Evolutionary conservation across 2,113 vertebrate species (phyloP).

Genomic region (human (Homo sapiens)): DNA sequence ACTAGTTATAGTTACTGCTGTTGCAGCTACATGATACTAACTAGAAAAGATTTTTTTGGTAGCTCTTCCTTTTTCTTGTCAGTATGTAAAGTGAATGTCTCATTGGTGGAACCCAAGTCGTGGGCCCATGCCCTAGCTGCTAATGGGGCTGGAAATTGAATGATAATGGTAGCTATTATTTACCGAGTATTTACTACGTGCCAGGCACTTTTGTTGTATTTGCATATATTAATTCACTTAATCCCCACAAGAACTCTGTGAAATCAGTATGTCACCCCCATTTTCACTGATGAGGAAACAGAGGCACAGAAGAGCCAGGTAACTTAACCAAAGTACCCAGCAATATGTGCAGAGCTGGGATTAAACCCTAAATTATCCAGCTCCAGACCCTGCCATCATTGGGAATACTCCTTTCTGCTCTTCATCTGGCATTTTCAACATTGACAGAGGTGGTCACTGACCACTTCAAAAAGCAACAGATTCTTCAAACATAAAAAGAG

Average conservation of each 20-base stretch:
- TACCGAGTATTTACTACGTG: not conserved
- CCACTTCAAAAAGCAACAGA: not conserved
- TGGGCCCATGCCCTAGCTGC: not conserved
- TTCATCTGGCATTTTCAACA: not conserved
- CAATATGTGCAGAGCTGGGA: not conserved
- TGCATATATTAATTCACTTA: not conserved
- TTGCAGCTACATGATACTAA: not conserved
- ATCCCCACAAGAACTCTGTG: not conserved
- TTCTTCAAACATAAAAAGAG: not conserved
- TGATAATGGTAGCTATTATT: rapidly evolving
- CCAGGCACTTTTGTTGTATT: not conserved
- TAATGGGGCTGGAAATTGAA: not conserved
- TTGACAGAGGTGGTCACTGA: not conserved
- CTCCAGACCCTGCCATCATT: not conserved
- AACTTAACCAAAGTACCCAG: not conserved
- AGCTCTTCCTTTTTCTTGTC: not conserved
- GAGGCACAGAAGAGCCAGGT: not conserved
- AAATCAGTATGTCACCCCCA: not conserved
- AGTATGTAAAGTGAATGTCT: not conserved
- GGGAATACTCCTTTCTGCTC: not conserved
- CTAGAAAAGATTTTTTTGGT: not conserved
- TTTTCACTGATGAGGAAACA: not conserved
- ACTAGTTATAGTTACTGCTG: not conserved
- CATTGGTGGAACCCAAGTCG: not conserved
- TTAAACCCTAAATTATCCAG: not conserved